Percentiles rank a stretch among this genome's conserved stretches.
Evolutionary conservation across 2,113 vertebrate species (phyloP).

Genomic region (Zootoca vivipara): DNA sequence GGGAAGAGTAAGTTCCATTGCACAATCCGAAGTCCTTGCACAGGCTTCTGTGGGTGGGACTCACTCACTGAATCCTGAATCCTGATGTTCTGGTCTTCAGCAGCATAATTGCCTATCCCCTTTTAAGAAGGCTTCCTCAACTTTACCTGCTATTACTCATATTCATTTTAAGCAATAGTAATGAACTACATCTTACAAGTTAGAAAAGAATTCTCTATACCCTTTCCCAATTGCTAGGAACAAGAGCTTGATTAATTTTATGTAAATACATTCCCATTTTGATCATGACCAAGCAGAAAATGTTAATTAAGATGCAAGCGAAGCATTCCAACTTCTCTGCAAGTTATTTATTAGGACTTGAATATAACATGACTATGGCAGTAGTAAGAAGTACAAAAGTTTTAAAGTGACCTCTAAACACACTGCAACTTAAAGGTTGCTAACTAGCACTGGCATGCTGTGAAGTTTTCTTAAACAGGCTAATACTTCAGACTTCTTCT

Average conservation of each 20-base stretch:
- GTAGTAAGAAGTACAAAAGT: neutral
- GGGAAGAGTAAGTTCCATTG: no score
- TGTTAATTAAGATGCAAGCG: constrained; percentile 66
- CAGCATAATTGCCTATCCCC: neutral
- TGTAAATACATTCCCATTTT: constrained; percentile 63
- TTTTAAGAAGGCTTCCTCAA: neutral
- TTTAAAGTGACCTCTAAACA: constrained; percentile 22
- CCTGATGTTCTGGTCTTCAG: neutral
- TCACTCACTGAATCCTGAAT: neutral
- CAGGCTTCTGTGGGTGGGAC: neutral
- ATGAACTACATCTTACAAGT: constrained; percentile 48
- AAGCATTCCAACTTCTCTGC: constrained; percentile 37
- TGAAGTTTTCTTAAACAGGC: neutral
- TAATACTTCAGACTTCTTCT: neutral
- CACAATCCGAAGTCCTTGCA: neutral
- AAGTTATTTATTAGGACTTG: constrained; percentile 58
- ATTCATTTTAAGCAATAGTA: constrained; percentile 37
- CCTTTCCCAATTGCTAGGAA: constrained; percentile 68
- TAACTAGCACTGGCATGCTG: neutral
- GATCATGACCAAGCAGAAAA: constrained; percentile 67
- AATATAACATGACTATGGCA: neutral
- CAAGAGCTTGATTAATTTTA: constrained; percentile 68
- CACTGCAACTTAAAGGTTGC: constrained; percentile 19
- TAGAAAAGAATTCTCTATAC: constrained; percentile 37
- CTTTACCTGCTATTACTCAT: neutral